These are phyloP conservation scores for Myopa testacea DNA, from an alignment of 2,888 invertebrate genomes.

Conservation along the genomic window DNA sequence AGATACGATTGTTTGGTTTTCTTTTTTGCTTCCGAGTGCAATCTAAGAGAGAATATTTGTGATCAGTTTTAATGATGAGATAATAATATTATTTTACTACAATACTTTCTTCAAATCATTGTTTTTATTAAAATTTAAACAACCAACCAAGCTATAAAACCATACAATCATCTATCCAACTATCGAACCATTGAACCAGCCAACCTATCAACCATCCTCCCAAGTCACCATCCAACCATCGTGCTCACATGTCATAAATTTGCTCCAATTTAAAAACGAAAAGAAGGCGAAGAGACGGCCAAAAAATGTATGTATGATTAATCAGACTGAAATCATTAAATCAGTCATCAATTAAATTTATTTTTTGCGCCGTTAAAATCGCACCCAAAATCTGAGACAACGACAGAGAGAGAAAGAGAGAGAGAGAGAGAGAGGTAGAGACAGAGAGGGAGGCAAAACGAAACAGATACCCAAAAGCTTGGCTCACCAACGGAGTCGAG, in stretches of 20 bases:
- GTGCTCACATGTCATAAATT: background rate
- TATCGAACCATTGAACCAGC: too few relatives aligned
- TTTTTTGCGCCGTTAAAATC: background rate
- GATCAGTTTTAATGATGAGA: too few relatives aligned
- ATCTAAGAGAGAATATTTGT: too few relatives aligned
- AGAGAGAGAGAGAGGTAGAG: background rate
- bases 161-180: too few relatives aligned
- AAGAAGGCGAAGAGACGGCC: background rate
- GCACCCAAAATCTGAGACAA: background rate
- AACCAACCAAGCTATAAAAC: too few relatives aligned
- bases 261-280: background rate
- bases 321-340: conserved; percentile 12
- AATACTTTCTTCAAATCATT: too few relatives aligned
- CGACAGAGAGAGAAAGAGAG: background rate
- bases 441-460: background rate
- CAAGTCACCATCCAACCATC: too few relatives aligned
- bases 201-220: too few relatives aligned
- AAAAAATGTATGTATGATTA: background rate
- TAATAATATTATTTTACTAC: too few relatives aligned
- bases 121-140: too few relatives aligned
- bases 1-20: background rate
- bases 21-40: background rate
- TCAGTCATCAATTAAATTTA: conserved; percentile 7
- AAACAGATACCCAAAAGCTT: background rate
- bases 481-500: background rate